Percentiles rank a stretch among this genome's conserved stretches.
Conservation (phyloP, 2,888 invertebrate species). For the Calephelis perditalis region DNA sequence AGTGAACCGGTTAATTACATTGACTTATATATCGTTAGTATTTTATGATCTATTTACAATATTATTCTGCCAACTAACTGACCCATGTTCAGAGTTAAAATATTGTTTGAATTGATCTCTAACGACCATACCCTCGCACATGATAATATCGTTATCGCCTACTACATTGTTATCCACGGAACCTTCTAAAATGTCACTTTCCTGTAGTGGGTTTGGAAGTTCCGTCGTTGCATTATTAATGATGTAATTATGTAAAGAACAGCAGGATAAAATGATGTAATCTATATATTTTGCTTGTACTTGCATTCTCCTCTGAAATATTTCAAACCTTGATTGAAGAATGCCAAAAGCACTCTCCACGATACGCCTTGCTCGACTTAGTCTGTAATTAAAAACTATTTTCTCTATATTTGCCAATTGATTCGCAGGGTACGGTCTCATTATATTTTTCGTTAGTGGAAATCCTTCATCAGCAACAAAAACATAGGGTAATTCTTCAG, state of each 20-base stretch:
- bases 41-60: conserved; percentile 10
- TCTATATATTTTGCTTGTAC: conserved; percentile 18
- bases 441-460: conserved; percentile 20
- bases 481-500: conserved; percentile 10
- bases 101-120: conserved; percentile 26
- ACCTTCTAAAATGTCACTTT: conserved; percentile 22
- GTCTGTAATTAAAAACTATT: conserved; percentile 18
- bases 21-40: conserved; percentile 18
- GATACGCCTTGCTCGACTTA: conserved; percentile 20
- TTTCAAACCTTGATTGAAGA: conserved; percentile 18
- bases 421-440: conserved; percentile 29
- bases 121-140: conserved; percentile 21
- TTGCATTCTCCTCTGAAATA: conserved; percentile 19
- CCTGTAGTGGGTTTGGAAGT: conserved; percentile 18
- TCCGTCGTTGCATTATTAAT: conserved; percentile 10
- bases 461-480: conserved; percentile 10
- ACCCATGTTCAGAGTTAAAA: conserved; percentile 24
- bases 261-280: conserved; percentile 9
- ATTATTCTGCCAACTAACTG: conserved; percentile 11
- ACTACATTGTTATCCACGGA: conserved; percentile 22
- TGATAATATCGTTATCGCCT: conserved; percentile 17
- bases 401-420: conserved; percentile 12
- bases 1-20: conserved; percentile 18
- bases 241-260: conserved; percentile 15
- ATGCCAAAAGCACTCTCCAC: conserved; percentile 22